Conservation (phyloP, 1,140 invertebrate genomes). For the Lamellibrachia luymesi region DNA sequence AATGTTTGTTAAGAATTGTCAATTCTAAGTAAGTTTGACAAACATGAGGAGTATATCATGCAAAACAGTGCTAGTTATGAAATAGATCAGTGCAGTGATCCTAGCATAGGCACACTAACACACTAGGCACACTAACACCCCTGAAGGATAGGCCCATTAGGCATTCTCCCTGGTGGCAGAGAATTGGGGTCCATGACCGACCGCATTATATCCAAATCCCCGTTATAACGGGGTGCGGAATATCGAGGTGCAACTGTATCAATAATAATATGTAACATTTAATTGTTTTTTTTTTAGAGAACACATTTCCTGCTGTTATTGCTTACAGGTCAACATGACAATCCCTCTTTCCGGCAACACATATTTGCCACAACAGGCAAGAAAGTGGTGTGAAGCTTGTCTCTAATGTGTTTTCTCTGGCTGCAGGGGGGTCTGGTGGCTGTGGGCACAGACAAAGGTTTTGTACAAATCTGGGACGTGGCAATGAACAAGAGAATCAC, state of each 20-base stretch:
- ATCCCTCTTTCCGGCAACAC: neutral
- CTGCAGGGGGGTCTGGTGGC: constrained; percentile 86
- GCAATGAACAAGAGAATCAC: constrained; percentile 89
- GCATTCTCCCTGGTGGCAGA: too few species aligned
- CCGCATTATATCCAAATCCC: neutral
- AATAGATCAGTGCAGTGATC: too few species aligned
- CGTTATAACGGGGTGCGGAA: neutral
- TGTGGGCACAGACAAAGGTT: constrained; percentile 94
- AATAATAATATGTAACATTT: neutral
- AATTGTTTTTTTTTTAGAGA: neutral
- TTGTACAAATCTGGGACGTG: constrained; percentile 94
- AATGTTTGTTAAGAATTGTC: too few species aligned
- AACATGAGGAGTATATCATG: too few species aligned
- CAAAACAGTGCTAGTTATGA: too few species aligned
- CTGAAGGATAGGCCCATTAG: neutral
- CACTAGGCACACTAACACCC: too few species aligned
- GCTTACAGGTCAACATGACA: neutral
- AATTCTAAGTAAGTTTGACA: too few species aligned
- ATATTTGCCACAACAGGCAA: neutral
- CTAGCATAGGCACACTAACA: too few species aligned
- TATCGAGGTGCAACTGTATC: neutral
- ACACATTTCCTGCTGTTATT: neutral
- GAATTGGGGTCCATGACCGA: too few species aligned
- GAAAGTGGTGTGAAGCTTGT: neutral
- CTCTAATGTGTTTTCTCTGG: neutral